phyloP scores from a whole-genome alignment of 2,888 invertebrate genomes.

The Chouioia cunea region DNA sequence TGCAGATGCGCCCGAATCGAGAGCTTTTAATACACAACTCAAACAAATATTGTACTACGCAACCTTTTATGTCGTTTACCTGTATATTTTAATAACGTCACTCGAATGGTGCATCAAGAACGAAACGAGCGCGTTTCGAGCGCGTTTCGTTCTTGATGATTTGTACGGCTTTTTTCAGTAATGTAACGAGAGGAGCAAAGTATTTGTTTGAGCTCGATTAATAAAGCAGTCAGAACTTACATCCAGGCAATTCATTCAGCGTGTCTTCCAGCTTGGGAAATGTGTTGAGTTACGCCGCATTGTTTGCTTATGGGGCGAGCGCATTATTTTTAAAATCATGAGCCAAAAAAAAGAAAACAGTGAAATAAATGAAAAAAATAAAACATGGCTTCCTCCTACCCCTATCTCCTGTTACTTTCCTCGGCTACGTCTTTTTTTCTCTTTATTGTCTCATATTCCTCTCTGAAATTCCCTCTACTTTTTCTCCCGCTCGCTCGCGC shows the following conservation, averaged over 20 bases:
- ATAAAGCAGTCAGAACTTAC: constrained; percentile 7
- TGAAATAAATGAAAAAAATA: constrained; percentile 42
- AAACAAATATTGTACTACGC: no score
- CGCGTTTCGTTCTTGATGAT: no score
- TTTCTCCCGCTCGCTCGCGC: constrained; percentile 32
- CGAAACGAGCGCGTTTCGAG: no score
- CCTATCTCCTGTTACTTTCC: neutral
- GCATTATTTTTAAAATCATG: constrained; percentile 41
- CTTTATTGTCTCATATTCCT: constrained; percentile 53
- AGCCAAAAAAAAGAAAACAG: constrained; percentile 22
- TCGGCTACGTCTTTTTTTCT: neutral
- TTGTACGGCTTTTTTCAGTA: no score
- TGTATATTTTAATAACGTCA: no score
- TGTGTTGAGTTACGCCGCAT: constrained; percentile 11
- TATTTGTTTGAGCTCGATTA: constrained; percentile 11
- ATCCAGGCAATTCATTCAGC: constrained; percentile 20
- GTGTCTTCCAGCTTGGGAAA: constrained; percentile 17
- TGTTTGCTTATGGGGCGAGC: constrained; percentile 7
- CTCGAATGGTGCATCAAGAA: no score
- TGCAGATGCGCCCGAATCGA: no score
- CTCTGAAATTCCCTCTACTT: constrained; percentile 45
- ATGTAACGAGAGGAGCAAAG: constrained; percentile 11
- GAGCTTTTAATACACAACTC: no score
- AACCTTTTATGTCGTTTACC: no score
- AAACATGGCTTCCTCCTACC: constrained; percentile 11